phyloP scores from a whole-genome alignment of 2,888 invertebrate species.

The Esperia sulphurella region DNA sequence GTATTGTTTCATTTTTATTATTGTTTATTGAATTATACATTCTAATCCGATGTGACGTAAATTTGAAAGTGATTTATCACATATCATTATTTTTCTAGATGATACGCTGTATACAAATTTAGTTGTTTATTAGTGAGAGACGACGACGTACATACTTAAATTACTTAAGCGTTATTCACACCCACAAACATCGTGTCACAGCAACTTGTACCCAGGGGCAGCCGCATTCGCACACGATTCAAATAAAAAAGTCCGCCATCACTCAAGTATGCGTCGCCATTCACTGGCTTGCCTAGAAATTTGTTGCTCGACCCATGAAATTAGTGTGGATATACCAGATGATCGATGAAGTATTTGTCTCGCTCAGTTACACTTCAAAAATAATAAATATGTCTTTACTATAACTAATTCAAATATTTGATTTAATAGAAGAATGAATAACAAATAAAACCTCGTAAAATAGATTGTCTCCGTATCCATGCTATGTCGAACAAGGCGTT shows the following conservation, averaged over 20 bases:
- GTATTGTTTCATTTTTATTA: too few species aligned
- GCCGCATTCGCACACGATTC: slow-evolving; percentile 77
- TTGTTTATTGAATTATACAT: too few species aligned
- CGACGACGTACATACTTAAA: too few species aligned
- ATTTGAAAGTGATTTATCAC: too few species aligned
- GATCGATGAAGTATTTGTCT: neutral
- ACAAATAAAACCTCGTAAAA: too few species aligned
- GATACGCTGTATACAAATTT: too few species aligned
- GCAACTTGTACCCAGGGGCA: slow-evolving; percentile 28
- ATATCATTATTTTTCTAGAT: too few species aligned
- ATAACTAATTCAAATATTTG: too few species aligned
- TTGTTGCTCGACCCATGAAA: slow-evolving; percentile 44
- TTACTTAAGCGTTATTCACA: neutral
- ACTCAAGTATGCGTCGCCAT: slow-evolving; percentile 78
- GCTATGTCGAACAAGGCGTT: slow-evolving; percentile 36
- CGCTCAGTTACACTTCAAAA: neutral
- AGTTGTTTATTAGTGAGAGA: too few species aligned
- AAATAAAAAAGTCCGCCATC: slow-evolving; percentile 78
- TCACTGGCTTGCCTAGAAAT: slow-evolving; percentile 72
- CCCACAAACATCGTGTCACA: neutral
- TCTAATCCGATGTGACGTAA: too few species aligned
- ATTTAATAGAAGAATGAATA: too few species aligned
- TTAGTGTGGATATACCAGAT: slow-evolving; percentile 42
- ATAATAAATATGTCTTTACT: neutral
- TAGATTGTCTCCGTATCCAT: slow-evolving; percentile 35